Base-by-base conservation (phyloP, 1,140 invertebrate species). In the Telenomus remus region DNA sequence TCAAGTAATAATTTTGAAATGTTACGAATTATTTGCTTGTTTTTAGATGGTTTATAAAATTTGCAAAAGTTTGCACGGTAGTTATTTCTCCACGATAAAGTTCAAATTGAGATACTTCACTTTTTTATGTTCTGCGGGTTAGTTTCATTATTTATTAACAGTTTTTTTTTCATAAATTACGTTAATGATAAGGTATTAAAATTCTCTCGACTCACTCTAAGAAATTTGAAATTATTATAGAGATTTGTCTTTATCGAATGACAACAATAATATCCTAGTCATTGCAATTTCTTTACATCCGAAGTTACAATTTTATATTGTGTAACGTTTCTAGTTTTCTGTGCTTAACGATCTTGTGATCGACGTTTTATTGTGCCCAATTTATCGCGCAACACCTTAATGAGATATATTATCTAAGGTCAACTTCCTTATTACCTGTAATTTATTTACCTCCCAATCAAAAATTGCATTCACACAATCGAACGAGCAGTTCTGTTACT, bases 351-450 rank as follows among this genome's bases (percentile, higher is more conserved):
- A 27, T 3, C 19, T 27, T 27, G 19, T 27, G 19, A 13, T 39
- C 3, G 11, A 44, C 11, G n/a, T 44, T 44, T 7, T 14, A 44
- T 44, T 13, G 12, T 44, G n/a, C 13, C 12, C 6, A 44, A 14
- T 12, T 44, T 12, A 13, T 44, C 3, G 12, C 12, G 43, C 12
- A 44, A 44, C 12, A 44, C 13, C 43, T 44, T 13, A 44, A 44
- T 44, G 12, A 7, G 12, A 44, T 44, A 44, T 44, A 44, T 44
- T 44, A 44, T 44, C 43, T 44, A 44, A 44, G 43, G 43, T 44
- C 43, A 44, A 44, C 43, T 44, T 44, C 43, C 43, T 44, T 44
- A 44, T 44, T 44, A 44, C 43, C 12, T n/a, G 13, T 12, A 44
- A 44, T 44, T 44, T 44, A 44, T 44, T 13, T 12, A 44, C 8